A percentile compares a stretch with the other conserved stretches of the same genome.
These are phyloP conservation scores for Nipponacmea schrenckii DNA, from an alignment of 2,888 invertebrate species.

Conservation along the genomic window DNA sequence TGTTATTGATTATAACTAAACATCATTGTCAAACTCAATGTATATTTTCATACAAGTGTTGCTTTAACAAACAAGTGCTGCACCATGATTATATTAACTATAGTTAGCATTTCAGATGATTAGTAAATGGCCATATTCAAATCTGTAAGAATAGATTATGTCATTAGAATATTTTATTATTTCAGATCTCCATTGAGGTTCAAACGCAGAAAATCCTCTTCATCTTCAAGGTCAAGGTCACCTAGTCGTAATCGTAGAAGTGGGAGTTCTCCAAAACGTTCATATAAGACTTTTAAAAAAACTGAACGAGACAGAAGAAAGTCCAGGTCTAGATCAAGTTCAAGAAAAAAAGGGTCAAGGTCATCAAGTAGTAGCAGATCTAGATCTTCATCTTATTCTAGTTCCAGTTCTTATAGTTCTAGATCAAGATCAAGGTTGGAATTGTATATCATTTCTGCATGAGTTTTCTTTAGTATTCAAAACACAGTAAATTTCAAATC, in stretches of 20 bases:
- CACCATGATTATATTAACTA: no score
- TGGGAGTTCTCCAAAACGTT: constrained; percentile 14
- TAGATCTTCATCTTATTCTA: constrained; percentile 35
- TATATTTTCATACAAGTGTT: no score
- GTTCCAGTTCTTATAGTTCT: constrained; percentile 49
- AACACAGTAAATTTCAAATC: no score
- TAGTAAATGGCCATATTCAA: no score
- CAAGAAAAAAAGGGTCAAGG: constrained; percentile 39
- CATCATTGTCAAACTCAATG: no score
- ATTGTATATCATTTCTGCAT: no score
- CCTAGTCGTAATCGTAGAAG: constrained; percentile 24
- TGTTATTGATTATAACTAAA: no score
- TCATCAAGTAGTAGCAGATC: constrained; percentile 34
- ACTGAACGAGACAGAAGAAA: constrained; percentile 27
- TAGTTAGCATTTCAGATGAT: no score
- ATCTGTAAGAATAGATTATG: neutral
- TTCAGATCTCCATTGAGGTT: no score
- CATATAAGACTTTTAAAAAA: neutral
- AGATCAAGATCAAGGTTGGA: constrained; percentile 55
- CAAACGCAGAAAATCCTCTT: neutral
- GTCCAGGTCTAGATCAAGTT: constrained; percentile 34
- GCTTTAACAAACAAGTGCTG: no score
- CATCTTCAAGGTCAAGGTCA: constrained; percentile 39
- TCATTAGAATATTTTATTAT: no score
- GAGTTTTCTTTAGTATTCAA: no score